Evolutionary conservation across 1,140 invertebrate genomes (phyloP).

Genomic region (Oedothorax gibbosus): DNA sequence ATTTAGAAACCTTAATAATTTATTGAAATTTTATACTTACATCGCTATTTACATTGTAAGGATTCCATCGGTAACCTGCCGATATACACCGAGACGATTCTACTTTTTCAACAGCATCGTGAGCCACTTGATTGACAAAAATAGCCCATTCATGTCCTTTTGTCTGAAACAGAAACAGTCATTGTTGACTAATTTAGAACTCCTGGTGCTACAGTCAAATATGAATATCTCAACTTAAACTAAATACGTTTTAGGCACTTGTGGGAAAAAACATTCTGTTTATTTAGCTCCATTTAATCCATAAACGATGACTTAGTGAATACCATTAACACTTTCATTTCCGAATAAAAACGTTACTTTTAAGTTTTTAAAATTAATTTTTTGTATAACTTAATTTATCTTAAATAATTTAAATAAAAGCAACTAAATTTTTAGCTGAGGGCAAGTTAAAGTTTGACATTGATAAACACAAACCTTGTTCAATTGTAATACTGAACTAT

Average conservation of each 20-base stretch:
- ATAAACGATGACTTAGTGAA: no score
- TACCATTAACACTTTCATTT: no score
- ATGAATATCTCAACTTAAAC: background rate
- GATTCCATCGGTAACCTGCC: constrained; percentile 93
- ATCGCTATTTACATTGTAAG: constrained; percentile 90
- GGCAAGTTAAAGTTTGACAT: no score
- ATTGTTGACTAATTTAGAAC: no score
- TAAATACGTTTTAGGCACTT: no score
- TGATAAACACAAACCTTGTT: no score
- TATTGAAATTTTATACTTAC: constrained; percentile 72
- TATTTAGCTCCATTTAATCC: no score
- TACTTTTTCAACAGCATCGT: constrained; percentile 86
- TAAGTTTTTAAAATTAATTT: background rate
- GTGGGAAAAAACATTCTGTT: no score
- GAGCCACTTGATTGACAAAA: constrained; percentile 92
- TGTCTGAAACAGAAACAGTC: constrained; percentile 73
- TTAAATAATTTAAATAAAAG: no score
- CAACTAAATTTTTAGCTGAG: no score
- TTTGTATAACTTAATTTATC: no score
- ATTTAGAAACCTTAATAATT: background rate
- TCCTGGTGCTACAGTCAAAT: background rate
- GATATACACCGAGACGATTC: constrained; percentile 86
- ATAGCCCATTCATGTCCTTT: constrained; percentile 90
- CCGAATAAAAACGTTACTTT: background rate
- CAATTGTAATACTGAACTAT: no score